Evolutionary conservation across 1,140 invertebrate species (phyloP), one percentile per base, ranked within the genome.

Genomic region (Harpegnathos saltator): DNA sequence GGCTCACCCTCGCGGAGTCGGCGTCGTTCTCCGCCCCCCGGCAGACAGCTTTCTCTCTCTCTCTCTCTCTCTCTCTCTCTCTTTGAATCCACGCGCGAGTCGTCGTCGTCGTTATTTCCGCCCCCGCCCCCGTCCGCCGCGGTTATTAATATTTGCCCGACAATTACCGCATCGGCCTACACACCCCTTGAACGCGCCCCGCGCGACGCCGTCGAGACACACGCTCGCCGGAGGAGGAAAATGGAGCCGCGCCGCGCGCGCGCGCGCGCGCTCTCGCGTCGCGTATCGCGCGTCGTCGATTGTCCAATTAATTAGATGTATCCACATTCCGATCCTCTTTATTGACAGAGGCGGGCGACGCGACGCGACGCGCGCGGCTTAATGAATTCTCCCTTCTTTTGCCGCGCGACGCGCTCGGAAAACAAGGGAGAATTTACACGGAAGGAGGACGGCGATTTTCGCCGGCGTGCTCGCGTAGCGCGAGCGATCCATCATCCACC

Each of bases 131-230:
- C n/a, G n/a, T 65, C 87, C 83, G 73, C 89, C 90, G 85, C 91
- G 92, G 90, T 94, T 94, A 94, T 94, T 94, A 94, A 94, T 94
- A 94, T 94, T 94, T 94, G 93, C 93, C 38, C 91, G 93, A 94
- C 93, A 94, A 94, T 94, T 94, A 94, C 90, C 91, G 89, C 89
- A 91, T n/a, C 84, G 75, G 75, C 73, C 88, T 91, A n/a, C n/a
- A n/a, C 7, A 91, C 91, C 93, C 92, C 92, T 92, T 93, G 92
- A 93, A 94, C 93, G 91, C 91, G n/a, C n/a, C n/a, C n/a, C n/a
- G n/a, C 91, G 85, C 80, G 71, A 59, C 88, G 77, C 86, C 89
- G 62, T 78, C 88, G 86, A 92, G 91, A 94, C 93, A 93, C 92
- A 91, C 93, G 38, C 11, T 33, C 29, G 29, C n/a, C n/a, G n/a